These are phyloP conservation scores for Edolisoma coerulescens DNA, from an alignment of 2,113 vertebrate species.

Conservation along the genomic window DNA sequence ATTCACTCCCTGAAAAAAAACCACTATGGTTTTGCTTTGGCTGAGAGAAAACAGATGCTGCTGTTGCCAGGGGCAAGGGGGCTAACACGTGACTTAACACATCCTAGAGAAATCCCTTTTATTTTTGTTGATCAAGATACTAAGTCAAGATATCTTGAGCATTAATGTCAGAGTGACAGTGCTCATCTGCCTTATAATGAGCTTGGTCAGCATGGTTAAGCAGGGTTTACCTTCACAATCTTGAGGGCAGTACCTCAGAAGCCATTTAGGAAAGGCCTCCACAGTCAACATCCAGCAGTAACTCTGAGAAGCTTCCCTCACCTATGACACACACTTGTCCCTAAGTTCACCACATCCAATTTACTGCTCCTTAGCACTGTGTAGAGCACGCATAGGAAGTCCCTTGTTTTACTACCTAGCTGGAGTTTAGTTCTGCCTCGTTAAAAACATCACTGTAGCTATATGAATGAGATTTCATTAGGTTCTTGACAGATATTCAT, in stretches of 20 bases:
- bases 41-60: neutral
- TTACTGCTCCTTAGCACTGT: neutral
- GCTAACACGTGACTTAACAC: neutral
- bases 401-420: neutral
- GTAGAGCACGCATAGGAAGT: neutral
- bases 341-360: neutral
- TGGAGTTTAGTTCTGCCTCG: neutral
- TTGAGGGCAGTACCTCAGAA: neutral
- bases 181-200: neutral
- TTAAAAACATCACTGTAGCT: neutral
- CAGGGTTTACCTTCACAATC: neutral
- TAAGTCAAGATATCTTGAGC: neutral
- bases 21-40: neutral
- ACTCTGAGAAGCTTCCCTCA: neutral
- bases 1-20: neutral
- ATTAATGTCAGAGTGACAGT: neutral
- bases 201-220: neutral
- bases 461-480: neutral
- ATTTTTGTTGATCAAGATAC: neutral
- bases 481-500: neutral
- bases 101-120: neutral
- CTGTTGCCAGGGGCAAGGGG: neutral
- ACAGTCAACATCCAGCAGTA: rapidly evolving
- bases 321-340: neutral
- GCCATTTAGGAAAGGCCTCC: neutral